Conservation (phyloP, 2,888 invertebrate species). For the Polydrusus pterygomalis region DNA sequence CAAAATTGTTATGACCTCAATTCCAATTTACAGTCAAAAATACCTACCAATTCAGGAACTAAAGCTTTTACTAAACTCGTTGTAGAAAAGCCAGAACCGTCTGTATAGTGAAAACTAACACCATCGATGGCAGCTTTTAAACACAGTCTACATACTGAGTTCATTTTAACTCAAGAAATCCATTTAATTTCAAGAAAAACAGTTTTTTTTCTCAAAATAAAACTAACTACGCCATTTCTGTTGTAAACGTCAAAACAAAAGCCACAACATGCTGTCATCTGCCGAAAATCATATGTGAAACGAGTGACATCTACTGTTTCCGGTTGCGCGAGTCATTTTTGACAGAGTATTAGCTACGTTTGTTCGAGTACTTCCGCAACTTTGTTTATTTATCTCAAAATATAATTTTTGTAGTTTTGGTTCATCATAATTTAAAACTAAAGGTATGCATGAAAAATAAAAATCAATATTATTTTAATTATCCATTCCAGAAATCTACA, state of each 20-base stretch:
- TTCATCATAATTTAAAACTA: too few species aligned
- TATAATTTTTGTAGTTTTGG: background rate
- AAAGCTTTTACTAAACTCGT: constrained; percentile 27
- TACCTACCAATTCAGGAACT: constrained; percentile 42
- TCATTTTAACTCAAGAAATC: constrained; percentile 1
- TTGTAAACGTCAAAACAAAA: constrained; percentile 16
- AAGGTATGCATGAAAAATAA: too few species aligned
- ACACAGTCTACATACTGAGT: background rate
- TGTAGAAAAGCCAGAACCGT: background rate
- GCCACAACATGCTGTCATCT: background rate
- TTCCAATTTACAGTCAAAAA: background rate
- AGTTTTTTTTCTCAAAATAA: background rate
- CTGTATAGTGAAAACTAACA: background rate
- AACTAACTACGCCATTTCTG: background rate
- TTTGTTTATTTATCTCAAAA: background rate
- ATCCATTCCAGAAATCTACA: too few species aligned
- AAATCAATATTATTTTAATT: too few species aligned
- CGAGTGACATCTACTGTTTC: constrained; percentile 13
- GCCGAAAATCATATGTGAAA: background rate
- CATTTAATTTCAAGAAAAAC: background rate
- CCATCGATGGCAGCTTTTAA: background rate
- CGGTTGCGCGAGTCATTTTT: constrained; percentile 11
- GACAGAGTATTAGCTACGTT: background rate
- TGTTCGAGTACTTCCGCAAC: background rate
- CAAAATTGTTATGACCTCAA: too few species aligned